Conservation (phyloP, 37 sponge, comb jelly and placozoan species). For the Ianthella basta region DNA sequence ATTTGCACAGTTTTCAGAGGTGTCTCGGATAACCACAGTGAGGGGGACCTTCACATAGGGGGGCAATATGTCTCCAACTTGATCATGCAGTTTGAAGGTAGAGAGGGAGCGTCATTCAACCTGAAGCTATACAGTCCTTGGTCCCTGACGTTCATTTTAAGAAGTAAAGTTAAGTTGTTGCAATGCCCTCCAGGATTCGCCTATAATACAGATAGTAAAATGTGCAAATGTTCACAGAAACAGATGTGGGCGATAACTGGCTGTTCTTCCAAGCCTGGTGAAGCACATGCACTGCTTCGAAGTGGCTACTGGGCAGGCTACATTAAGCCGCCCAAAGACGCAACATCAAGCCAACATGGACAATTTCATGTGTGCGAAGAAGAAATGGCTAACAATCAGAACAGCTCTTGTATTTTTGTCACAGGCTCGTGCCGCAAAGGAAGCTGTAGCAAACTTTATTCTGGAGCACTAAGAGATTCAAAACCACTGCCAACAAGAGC, state of each 20-base stretch:
- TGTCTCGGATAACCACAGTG: background rate
- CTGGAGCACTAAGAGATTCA: background rate
- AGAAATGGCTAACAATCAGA: background rate
- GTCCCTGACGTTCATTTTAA: slow-evolving; percentile 9
- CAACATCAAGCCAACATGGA: too few relatives aligned
- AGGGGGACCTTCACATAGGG: background rate
- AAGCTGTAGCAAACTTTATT: background rate
- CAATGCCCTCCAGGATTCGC: slow-evolving; percentile 18
- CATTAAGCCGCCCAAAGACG: too few relatives aligned
- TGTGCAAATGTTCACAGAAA: background rate
- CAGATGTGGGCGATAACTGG: background rate
- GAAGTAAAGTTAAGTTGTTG: background rate
- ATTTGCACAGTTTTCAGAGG: background rate
- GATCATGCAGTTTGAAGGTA: background rate
- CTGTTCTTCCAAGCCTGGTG: background rate
- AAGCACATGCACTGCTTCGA: background rate
- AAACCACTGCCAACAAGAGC: background rate
- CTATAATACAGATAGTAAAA: background rate
- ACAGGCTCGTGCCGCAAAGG: background rate
- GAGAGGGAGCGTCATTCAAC: background rate
- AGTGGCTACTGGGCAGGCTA: slow-evolving; percentile 29
- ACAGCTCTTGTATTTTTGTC: background rate
- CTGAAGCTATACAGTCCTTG: background rate
- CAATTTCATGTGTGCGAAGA: too few relatives aligned
- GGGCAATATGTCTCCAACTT: background rate